These are phyloP conservation scores for Papilio aristodemus DNA, from an alignment of 1,140 invertebrate species.

Conservation along the genomic window DNA sequence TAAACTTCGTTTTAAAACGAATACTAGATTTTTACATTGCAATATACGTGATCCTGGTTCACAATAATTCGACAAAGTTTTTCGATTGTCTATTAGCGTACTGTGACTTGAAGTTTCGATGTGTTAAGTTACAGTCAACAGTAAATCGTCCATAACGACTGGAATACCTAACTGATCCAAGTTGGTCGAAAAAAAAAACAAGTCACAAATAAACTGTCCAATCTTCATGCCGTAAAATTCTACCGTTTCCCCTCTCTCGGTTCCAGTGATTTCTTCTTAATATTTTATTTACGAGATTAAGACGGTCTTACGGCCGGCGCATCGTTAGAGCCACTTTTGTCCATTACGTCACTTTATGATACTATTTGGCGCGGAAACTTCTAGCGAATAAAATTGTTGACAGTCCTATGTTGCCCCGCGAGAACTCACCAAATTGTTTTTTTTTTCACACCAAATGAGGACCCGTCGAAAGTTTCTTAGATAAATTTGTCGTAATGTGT, in stretches of 20 bases:
- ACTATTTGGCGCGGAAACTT: constrained; percentile 58
- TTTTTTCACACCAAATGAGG: constrained; percentile 44
- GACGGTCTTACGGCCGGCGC: constrained; percentile 57
- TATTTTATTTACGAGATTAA: constrained; percentile 75
- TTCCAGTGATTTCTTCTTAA: constrained; percentile 71
- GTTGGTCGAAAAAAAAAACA: constrained; percentile 17
- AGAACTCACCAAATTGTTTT: constrained; percentile 54
- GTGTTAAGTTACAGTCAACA: too few relatives aligned
- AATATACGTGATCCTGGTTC: too few relatives aligned
- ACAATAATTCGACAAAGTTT: too few relatives aligned
- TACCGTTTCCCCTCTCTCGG: constrained; percentile 49
- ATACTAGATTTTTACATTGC: too few relatives aligned
- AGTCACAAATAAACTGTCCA: constrained; percentile 49
- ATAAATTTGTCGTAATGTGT: constrained; percentile 48
- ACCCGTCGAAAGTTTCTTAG: constrained; percentile 37
- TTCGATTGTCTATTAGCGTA: too few relatives aligned
- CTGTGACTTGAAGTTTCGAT: neutral
- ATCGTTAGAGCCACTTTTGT: constrained; percentile 64
- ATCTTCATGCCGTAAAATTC: constrained; percentile 55
- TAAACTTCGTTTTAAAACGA: too few relatives aligned
- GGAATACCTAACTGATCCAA: neutral
- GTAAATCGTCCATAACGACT: neutral
- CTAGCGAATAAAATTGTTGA: constrained; percentile 57
- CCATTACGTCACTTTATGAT: constrained; percentile 69
- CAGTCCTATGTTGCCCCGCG: constrained; percentile 46